phyloP scores from a whole-genome alignment of 2,797 vertebrate species.

The Macrochelys suwanniensis region DNA sequence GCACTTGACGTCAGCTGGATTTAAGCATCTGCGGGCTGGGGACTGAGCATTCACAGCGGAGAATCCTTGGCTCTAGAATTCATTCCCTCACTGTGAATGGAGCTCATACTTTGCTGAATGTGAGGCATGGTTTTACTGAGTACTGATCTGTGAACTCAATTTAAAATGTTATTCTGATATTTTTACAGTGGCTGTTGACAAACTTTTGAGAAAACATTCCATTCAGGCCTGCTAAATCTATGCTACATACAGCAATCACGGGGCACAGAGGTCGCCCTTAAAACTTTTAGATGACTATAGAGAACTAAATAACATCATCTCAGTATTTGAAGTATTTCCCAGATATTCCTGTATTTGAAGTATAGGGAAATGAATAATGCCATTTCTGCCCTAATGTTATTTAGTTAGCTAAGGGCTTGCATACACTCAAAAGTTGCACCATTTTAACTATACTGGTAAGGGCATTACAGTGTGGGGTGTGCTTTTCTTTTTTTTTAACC shows the following conservation, averaged over 20 bases:
- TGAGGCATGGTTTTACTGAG: neutral
- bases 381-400: constrained; percentile 2
- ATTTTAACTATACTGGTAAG: neutral
- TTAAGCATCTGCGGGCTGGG: constrained; percentile 2
- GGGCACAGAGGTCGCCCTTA: neutral
- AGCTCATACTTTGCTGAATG: constrained; percentile 11
- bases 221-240: neutral
- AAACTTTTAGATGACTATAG: constrained; percentile 7
- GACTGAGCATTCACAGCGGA: neutral
- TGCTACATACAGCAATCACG: neutral
- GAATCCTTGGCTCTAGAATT: constrained; percentile 13
- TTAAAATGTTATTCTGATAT: neutral
- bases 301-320: constrained; percentile 6
- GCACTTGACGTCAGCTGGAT: constrained; percentile 28
- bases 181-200: neutral
- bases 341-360: neutral
- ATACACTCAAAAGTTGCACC: neutral
- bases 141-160: neutral
- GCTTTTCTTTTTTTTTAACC: neutral
- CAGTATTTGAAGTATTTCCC: neutral
- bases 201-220: neutral
- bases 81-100: neutral
- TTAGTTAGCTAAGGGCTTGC: neutral
- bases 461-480: neutral
- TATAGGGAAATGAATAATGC: constrained; percentile 31